Conservation (phyloP, 2,113 vertebrate genomes). For the Phainopepla nitens region DNA sequence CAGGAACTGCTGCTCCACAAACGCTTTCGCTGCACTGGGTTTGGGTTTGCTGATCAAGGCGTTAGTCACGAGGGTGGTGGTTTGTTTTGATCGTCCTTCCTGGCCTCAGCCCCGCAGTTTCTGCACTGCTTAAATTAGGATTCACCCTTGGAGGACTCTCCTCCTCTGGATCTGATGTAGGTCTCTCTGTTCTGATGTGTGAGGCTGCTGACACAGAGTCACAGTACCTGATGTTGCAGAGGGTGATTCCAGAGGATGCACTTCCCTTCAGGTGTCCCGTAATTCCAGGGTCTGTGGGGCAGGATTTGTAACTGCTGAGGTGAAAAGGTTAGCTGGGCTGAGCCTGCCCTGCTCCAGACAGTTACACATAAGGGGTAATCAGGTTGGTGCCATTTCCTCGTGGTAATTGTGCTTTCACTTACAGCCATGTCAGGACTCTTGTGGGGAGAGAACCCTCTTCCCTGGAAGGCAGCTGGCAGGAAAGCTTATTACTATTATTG, state of each 20-base stretch:
- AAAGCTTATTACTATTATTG: not conserved
- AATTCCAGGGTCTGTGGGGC: not conserved
- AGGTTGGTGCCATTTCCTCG: not conserved
- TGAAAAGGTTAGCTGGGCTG: not conserved
- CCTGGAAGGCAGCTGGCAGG: not conserved
- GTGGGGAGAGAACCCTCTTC: not conserved
- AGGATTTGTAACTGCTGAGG: not conserved
- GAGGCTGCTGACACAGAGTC: rapidly evolving
- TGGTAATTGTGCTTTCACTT: not conserved
- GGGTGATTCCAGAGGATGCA: not conserved
- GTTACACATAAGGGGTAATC: not conserved
- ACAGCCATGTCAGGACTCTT: not conserved
- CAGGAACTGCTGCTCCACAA: not conserved
- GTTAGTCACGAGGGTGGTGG: not conserved
- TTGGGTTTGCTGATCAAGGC: not conserved
- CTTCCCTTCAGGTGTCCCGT: not conserved
- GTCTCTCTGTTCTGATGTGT: not conserved
- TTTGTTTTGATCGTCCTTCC: not conserved
- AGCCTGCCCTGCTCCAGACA: not conserved
- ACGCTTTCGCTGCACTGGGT: rapidly evolving
- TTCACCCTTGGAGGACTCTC: not conserved
- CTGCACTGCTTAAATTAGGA: not conserved
- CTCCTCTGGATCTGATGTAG: not conserved
- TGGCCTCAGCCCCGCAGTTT: not conserved
- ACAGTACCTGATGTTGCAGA: not conserved